A percentile compares a stretch with the other conserved stretches of the same genome.
Evolutionary conservation across 2,113 vertebrate genomes (phyloP).

Genomic region (Epinephelus fuscoguttatus): DNA sequence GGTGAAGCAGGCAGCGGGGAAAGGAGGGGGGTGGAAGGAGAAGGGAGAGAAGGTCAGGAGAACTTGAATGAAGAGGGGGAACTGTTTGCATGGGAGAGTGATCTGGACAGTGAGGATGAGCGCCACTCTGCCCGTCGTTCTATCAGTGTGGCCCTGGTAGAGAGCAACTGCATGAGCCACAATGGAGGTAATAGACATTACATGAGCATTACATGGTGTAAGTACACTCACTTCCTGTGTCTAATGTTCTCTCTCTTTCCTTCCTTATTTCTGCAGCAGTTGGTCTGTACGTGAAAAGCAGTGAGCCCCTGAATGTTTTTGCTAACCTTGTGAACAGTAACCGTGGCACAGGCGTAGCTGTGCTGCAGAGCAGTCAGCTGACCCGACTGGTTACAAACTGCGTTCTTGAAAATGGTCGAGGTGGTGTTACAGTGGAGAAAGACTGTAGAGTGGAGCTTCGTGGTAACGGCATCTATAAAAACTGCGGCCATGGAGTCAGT

Average conservation of each 20-base stretch:
- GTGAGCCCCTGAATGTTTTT: conserved; percentile 86
- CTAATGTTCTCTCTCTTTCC: conserved; percentile 1
- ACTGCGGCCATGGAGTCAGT: conserved; percentile 87
- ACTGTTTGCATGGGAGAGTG: conserved; percentile 88
- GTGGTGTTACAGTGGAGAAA: conserved; percentile 87
- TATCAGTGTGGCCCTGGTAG: conserved; percentile 88
- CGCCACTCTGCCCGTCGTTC: conserved; percentile 80
- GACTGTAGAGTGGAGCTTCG: conserved; percentile 90
- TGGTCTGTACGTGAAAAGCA: conserved; percentile 92
- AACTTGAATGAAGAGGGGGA: conserved; percentile 92
- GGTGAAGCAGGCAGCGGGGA: conserved; percentile 75
- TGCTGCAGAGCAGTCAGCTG: conserved; percentile 91
- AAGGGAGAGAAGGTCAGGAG: conserved; percentile 85
- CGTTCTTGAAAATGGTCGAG: conserved; percentile 87
- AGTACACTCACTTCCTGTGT: not conserved
- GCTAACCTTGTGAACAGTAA: conserved; percentile 90
- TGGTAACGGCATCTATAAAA: conserved; percentile 92
- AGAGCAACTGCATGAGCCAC: conserved; percentile 91
- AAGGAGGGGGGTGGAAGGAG: conserved; percentile 72
- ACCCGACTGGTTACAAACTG: conserved; percentile 89
- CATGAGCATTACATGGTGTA: not conserved
- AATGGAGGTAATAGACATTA: conserved; percentile 84
- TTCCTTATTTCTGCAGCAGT: conserved; percentile 83
- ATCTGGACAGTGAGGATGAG: conserved; percentile 90
- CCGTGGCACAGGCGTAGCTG: conserved; percentile 83